Evolutionary conservation across 2,113 vertebrate species (phyloP).

Genomic region (Corapipo altera): DNA sequence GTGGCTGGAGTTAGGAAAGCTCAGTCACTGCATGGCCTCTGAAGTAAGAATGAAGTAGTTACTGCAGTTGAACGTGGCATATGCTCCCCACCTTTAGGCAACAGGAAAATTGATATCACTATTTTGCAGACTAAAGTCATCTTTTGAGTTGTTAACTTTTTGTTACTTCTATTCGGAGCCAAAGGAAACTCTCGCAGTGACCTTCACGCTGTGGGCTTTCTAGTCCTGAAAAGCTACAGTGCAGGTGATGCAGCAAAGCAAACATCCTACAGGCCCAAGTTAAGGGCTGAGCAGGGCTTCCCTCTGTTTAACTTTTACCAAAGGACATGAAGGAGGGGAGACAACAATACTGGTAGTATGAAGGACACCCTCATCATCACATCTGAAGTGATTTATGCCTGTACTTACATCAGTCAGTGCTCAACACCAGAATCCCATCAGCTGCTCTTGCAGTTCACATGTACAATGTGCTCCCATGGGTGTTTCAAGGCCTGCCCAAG

Average conservation of each 20-base stretch:
- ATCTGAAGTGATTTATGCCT: not conserved
- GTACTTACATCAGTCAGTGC: not conserved
- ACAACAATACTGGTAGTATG: not conserved
- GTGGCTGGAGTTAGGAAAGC: rapidly evolving
- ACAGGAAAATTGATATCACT: not conserved
- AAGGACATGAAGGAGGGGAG: not conserved
- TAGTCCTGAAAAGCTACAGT: not conserved
- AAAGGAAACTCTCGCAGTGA: not conserved
- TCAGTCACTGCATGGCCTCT: not conserved
- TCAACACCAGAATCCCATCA: not conserved
- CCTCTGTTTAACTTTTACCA: not conserved
- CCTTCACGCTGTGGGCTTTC: not conserved
- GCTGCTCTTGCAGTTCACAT: not conserved
- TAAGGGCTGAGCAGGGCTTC: not conserved
- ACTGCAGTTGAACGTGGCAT: not conserved
- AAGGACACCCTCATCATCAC: not conserved
- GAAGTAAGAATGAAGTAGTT: not conserved
- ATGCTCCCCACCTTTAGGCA: not conserved
- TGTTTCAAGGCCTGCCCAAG: not conserved
- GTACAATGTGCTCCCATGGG: rapidly evolving
- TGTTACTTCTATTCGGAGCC: not conserved
- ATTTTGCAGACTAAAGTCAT: not conserved
- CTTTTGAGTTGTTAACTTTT: not conserved
- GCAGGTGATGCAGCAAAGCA: not conserved
- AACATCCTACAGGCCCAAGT: not conserved